Evolutionary conservation across 2,888 invertebrate species (phyloP).

Genomic region (Tachystola acroxantha): DNA sequence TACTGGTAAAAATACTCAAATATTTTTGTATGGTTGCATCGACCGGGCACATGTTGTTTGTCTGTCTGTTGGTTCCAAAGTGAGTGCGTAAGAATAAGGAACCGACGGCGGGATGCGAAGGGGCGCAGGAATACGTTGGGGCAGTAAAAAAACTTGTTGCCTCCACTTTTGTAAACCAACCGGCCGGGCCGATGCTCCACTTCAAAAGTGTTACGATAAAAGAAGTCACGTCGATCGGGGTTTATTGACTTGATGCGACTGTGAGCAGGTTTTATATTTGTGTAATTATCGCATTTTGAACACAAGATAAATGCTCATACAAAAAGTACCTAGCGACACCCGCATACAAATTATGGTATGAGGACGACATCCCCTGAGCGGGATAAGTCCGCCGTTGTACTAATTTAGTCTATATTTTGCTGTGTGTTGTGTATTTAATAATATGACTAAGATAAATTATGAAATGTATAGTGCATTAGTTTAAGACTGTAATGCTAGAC

Average conservation of each 20-base stretch:
- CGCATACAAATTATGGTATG: not conserved
- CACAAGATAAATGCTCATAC: too few species aligned
- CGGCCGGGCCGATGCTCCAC: slow-evolving; percentile 52
- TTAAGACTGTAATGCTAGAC: too few species aligned
- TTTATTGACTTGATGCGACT: not conserved
- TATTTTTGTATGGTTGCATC: not conserved
- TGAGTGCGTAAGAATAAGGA: slow-evolving; percentile 59
- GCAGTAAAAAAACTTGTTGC: slow-evolving; percentile 67
- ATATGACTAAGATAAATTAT: too few species aligned
- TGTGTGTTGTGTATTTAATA: too few species aligned
- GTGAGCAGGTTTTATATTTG: not conserved
- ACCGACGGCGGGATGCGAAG: slow-evolving; percentile 55
- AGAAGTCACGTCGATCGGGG: not conserved
- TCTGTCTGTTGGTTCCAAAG: slow-evolving; percentile 39
- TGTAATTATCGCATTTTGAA: too few species aligned
- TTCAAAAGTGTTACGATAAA: slow-evolving; percentile 4
- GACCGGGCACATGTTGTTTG: slow-evolving; percentile 48
- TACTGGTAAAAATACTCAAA: not conserved
- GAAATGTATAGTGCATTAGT: too few species aligned
- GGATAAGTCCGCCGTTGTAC: too few species aligned
- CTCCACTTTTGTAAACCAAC: slow-evolving; percentile 46
- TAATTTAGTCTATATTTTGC: too few species aligned
- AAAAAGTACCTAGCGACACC: too few species aligned
- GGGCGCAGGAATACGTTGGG: slow-evolving; percentile 67
- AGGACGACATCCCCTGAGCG: too few species aligned